These are phyloP conservation scores for Ariolimax columbianus DNA, from an alignment of 2,888 invertebrate species.

Conservation along the genomic window DNA sequence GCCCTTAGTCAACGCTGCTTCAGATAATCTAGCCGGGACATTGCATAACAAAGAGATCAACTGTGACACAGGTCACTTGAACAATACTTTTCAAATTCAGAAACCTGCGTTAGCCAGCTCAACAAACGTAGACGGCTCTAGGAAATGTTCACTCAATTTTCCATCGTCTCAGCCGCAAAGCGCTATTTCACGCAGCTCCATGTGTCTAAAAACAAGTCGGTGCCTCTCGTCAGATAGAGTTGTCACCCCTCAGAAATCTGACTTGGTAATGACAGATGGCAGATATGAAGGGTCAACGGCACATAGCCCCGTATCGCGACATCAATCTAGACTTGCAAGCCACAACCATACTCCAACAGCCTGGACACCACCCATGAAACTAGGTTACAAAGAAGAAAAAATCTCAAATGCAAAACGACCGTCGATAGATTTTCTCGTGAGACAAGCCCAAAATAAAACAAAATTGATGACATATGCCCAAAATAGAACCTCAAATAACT, in stretches of 20 bases:
- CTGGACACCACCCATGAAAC: not conserved
- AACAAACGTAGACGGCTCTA: conserved; percentile 29
- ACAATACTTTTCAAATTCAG: conserved; percentile 41
- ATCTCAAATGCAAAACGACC: not conserved
- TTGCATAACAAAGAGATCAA: not conserved
- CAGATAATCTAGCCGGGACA: not conserved
- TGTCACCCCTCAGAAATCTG: conserved; percentile 6
- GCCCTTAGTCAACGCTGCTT: not conserved
- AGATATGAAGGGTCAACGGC: not conserved
- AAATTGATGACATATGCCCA: not conserved
- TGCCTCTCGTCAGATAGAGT: conserved; percentile 1
- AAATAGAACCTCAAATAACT: not conserved
- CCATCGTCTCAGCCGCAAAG: not conserved
- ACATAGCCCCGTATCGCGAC: not conserved
- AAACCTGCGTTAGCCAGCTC: conserved; percentile 34
- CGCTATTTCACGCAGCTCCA: not conserved
- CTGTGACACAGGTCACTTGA: conserved; percentile 37
- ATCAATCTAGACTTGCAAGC: not conserved
- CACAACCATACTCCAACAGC: not conserved
- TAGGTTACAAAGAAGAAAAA: conserved; percentile 3
- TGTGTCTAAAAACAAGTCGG: not conserved
- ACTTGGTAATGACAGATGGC: not conserved
- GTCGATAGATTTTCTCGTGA: not conserved
- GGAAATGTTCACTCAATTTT: not conserved
- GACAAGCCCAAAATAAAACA: not conserved